Conservation (phyloP, 2,888 invertebrate genomes). For the Leptinotarsa peninsularis region DNA sequence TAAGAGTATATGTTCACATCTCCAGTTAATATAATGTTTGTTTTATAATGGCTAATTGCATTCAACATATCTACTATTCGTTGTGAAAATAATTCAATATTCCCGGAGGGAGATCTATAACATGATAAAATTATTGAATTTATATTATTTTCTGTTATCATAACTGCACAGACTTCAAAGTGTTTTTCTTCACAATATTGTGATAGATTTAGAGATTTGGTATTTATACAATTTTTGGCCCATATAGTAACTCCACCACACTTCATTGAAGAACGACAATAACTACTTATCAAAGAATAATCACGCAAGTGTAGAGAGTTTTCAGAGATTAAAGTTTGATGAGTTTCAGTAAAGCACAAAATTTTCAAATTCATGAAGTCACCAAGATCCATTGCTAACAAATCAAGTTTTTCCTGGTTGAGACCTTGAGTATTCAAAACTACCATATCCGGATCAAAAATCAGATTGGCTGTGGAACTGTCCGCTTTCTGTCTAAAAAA, state of each 20-base stretch:
- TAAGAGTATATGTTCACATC: slow-evolving; percentile 20
- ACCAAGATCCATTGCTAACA: no score
- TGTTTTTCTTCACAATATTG: slow-evolving; percentile 18
- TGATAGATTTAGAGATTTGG: slow-evolving; percentile 6
- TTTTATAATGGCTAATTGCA: slow-evolving; percentile 19
- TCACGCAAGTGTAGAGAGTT: slow-evolving; percentile 14
- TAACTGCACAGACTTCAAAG: slow-evolving; percentile 12
- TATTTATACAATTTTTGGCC: slow-evolving; percentile 13
- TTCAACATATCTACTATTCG: slow-evolving; percentile 8
- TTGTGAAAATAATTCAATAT: slow-evolving; percentile 16
- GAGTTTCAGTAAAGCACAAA: background rate
- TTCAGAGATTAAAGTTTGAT: background rate
- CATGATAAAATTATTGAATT: slow-evolving; percentile 17
- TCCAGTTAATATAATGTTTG: slow-evolving; percentile 13
- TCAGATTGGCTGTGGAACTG: slow-evolving; percentile 23
- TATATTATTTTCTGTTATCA: slow-evolving; percentile 18
- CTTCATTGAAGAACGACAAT: slow-evolving; percentile 22
- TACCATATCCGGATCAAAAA: slow-evolving; percentile 25
- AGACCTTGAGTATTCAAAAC: no score
- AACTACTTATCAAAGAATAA: slow-evolving; percentile 16
- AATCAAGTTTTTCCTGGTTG: no score
- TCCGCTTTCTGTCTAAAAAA: slow-evolving; percentile 17
- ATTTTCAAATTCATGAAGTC: no score
- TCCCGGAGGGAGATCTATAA: slow-evolving; percentile 22
- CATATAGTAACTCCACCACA: slow-evolving; percentile 15